These are phyloP conservation scores for Athalia rosae DNA, from an alignment of 2,888 invertebrate species.

Conservation along the genomic window DNA sequence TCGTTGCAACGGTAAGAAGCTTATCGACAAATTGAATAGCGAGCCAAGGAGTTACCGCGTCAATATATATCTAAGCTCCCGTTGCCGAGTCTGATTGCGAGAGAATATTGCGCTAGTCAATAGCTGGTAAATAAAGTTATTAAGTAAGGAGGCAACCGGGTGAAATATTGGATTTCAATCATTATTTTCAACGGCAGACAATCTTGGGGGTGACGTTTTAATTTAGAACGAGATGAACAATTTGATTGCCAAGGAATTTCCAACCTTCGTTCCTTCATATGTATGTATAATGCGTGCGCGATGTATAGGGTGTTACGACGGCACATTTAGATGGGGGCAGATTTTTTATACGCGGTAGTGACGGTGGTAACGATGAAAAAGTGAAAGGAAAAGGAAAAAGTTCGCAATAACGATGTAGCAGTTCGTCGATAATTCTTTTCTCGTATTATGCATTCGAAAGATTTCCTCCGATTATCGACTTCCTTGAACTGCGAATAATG, in stretches of 20 bases:
- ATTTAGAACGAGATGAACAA: conserved; percentile 37
- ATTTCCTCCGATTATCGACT: background rate
- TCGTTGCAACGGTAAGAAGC: conserved; percentile 19
- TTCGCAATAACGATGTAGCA: background rate
- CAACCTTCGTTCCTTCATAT: conserved; percentile 9
- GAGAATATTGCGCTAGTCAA: conserved; percentile 23
- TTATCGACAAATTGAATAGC: conserved; percentile 33
- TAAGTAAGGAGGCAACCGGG: conserved; percentile 25
- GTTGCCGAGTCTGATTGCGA: background rate
- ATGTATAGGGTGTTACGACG: no score
- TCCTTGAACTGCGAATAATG: conserved; percentile 38
- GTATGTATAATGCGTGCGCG: background rate
- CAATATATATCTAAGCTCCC: background rate
- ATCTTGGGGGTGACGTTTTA: conserved; percentile 31
- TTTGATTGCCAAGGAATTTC: conserved; percentile 19
- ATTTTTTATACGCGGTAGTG: no score
- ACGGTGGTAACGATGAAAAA: background rate
- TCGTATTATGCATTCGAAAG: background rate
- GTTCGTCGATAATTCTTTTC: background rate
- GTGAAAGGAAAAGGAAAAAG: background rate
- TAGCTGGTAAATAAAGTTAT: conserved; percentile 35
- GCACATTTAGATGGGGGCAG: no score
- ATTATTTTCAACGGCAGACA: conserved; percentile 35
- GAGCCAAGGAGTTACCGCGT: background rate
- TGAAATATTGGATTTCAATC: conserved; percentile 42